Conservation (phyloP, 2,797 vertebrate species). For the Semotilus atromaculatus region DNA sequence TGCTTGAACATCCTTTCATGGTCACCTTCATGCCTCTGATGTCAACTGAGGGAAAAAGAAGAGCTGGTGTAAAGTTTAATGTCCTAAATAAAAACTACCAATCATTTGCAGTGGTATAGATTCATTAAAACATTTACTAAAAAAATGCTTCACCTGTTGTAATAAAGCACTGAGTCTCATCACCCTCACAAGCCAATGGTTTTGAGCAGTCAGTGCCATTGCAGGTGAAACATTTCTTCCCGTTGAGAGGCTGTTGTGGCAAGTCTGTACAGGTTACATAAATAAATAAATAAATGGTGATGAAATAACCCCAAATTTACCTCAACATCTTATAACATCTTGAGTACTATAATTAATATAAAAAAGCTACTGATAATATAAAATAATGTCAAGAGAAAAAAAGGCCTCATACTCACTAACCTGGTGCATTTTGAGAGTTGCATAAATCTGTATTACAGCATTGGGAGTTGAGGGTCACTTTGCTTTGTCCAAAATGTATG, state of each 20-base stretch:
- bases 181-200: constrained; percentile 21
- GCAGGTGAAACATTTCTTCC: constrained; percentile 16
- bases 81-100: background rate
- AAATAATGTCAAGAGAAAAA: background rate
- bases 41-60: background rate
- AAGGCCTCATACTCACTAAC: constrained; percentile 39
- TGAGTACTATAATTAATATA: background rate
- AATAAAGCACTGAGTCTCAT: constrained; percentile 35
- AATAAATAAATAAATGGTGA: background rate
- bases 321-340: background rate
- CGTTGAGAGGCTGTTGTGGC: background rate
- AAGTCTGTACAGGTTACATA: constrained; percentile 5
- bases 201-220: background rate
- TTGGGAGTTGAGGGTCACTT: background rate
- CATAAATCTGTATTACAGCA: constrained; percentile 66
- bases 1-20: constrained; percentile 35
- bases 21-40: background rate
- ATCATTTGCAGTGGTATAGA: background rate
- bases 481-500: constrained; percentile 48
- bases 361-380: background rate
- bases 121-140: background rate
- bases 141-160: constrained; percentile 13
- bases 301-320: background rate
- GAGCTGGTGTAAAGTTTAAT: background rate
- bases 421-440: constrained; percentile 49